Percentiles rank a stretch among this genome's conserved stretches.
Conservation (phyloP, 2,797 vertebrate species). For the Myoxocephalus aenaeus region DNA sequence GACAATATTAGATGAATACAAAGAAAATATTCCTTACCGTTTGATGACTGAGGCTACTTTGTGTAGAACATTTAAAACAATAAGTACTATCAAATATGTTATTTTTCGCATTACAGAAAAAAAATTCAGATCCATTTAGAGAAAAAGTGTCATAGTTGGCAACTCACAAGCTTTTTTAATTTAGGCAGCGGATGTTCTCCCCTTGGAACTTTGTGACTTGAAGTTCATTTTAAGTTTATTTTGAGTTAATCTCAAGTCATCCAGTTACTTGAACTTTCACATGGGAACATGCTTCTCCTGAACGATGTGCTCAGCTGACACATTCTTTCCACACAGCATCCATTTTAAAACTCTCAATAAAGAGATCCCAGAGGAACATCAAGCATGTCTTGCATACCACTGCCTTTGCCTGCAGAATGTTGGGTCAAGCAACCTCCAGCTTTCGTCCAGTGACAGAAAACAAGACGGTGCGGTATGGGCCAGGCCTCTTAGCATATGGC, state of each 20-base stretch:
- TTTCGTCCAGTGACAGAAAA: constrained; percentile 74
- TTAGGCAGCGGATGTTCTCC: constrained; percentile 43
- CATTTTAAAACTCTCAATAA: constrained; percentile 80
- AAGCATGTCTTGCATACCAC: constrained; percentile 83
- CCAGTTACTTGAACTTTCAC: constrained; percentile 80
- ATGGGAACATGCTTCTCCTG: constrained; percentile 80
- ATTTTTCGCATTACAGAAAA: background rate
- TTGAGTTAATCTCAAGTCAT: constrained; percentile 72
- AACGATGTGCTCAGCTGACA: constrained; percentile 74
- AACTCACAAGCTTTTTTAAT: constrained; percentile 32
- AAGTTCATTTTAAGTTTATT: constrained; percentile 72
- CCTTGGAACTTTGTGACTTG: constrained; percentile 48
- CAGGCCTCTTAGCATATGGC: constrained; percentile 64
- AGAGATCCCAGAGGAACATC: constrained; percentile 82
- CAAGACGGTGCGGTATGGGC: constrained; percentile 49
- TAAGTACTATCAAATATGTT: background rate
- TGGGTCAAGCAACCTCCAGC: constrained; percentile 75
- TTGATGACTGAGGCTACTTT: background rate
- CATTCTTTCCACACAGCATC: constrained; percentile 76
- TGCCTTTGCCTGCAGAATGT: constrained; percentile 71
- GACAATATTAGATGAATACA: background rate
- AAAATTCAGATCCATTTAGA: constrained; percentile 47
- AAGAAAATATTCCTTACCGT: constrained; percentile 13
- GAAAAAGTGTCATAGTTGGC: constrained; percentile 59
- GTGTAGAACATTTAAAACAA: constrained; percentile 4